These are phyloP conservation scores for Tenodera sinensis DNA, from an alignment of 2,888 invertebrate species.

Conservation along the genomic window DNA sequence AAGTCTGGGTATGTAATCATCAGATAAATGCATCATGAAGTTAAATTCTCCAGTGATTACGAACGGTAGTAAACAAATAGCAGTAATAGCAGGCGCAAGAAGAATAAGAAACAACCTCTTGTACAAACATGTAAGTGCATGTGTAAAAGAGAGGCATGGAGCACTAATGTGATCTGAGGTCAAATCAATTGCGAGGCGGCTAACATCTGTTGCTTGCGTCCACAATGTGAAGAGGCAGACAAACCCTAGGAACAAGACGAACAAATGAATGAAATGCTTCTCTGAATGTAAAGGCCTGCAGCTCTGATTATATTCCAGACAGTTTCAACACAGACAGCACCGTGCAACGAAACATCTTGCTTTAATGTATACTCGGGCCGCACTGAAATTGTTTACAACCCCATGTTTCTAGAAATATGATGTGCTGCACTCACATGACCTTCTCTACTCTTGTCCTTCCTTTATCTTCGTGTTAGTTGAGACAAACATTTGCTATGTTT, in stretches of 20 bases:
- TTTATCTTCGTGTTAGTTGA: no score
- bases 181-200: constrained; percentile 23
- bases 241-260: not conserved
- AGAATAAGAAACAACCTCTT: no score
- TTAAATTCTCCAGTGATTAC: not conserved
- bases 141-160: not conserved
- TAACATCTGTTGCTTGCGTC: constrained; percentile 5
- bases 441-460: no score
- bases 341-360: not conserved
- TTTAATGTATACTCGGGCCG: no score
- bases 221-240: not conserved
- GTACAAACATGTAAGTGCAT: not conserved
- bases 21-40: not conserved
- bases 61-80: not conserved
- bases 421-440: no score
- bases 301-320: not conserved
- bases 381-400: no score
- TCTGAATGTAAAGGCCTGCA: not conserved
- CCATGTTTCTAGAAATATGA: no score
- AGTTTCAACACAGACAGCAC: not conserved
- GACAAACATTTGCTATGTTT: no score
- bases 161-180: constrained; percentile 22
- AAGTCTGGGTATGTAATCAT: not conserved
- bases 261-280: not conserved
- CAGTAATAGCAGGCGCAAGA: no score